phyloP scores from a whole-genome alignment of 92 coral and sea anemone species.

The Meandrina meandrites region DNA sequence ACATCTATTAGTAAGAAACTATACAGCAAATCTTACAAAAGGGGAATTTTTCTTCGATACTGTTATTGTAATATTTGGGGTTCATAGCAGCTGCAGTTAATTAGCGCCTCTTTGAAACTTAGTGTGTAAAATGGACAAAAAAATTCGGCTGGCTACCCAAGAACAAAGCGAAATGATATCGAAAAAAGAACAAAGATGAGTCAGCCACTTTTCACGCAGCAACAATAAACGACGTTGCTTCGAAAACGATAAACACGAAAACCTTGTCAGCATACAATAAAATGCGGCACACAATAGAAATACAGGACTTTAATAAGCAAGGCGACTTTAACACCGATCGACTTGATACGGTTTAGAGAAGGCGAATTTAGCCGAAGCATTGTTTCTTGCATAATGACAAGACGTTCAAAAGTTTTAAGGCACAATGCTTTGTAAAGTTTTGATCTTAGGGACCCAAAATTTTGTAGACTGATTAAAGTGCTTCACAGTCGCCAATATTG shows the following conservation, averaged over 20 bases:
- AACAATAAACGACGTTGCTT: not conserved
- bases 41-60: not conserved
- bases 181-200: constrained; percentile 5
- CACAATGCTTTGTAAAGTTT: not conserved
- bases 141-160: not conserved
- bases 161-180: constrained; percentile 7
- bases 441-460: not conserved
- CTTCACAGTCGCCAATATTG: not conserved
- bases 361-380: not conserved
- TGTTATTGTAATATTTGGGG: constrained; percentile 14
- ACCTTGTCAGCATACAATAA: not conserved
- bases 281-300: constrained; percentile 9
- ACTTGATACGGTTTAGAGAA: not conserved
- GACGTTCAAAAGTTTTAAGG: not conserved
- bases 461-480: too few relatives aligned
- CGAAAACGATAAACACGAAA: not conserved
- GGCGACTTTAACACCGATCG: not conserved
- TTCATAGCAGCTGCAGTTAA: constrained; percentile 20
- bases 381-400: not conserved
- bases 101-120: constrained; percentile 8
- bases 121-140: not conserved
- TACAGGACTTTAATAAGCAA: not conserved
- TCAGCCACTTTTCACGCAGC: not conserved
- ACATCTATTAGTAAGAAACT: not conserved
- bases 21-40: not conserved